A percentile compares a stretch with the other conserved stretches of the same genome.
phyloP scores from a whole-genome alignment of 2,888 invertebrate species.

The Lasioglossum figueresi region DNA sequence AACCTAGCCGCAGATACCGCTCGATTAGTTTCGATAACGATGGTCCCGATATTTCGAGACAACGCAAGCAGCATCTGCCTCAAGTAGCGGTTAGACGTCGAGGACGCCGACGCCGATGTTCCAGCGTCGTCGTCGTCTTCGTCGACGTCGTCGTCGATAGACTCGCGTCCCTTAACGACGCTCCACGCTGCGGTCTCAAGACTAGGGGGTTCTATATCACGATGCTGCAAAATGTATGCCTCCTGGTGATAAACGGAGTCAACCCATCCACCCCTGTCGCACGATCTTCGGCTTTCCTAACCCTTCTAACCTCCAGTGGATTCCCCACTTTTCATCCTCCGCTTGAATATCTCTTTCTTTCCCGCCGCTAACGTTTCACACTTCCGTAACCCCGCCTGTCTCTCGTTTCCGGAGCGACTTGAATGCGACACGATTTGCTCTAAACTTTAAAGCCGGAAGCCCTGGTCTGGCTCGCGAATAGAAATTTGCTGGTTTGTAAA shows the following conservation, averaged over 20 bases:
- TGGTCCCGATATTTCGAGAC: constrained; percentile 53
- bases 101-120: constrained; percentile 36
- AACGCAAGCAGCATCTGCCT: constrained; percentile 46
- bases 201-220: constrained; percentile 71
- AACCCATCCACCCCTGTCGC: constrained; percentile 43
- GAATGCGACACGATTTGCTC: constrained; percentile 6
- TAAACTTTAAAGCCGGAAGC: background rate
- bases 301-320: constrained; percentile 55
- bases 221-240: constrained; percentile 79
- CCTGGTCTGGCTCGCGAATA: background rate
- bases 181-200: constrained; percentile 70
- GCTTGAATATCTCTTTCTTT: constrained; percentile 33
- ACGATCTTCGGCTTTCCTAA: constrained; percentile 38
- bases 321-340: constrained; percentile 54
- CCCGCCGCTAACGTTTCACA: constrained; percentile 27
- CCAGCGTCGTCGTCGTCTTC: constrained; percentile 23
- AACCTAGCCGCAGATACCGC: constrained; percentile 36
- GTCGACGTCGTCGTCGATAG: constrained; percentile 46
- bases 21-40: constrained; percentile 64
- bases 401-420: constrained; percentile 2
- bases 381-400: background rate
- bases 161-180: constrained; percentile 76
- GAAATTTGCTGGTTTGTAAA: background rate
- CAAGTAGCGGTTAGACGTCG: constrained; percentile 48
- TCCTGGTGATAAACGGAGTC: constrained; percentile 78